phyloP scores from a whole-genome alignment of 2,797 vertebrate species.

The Oreortyx pictus region DNA sequence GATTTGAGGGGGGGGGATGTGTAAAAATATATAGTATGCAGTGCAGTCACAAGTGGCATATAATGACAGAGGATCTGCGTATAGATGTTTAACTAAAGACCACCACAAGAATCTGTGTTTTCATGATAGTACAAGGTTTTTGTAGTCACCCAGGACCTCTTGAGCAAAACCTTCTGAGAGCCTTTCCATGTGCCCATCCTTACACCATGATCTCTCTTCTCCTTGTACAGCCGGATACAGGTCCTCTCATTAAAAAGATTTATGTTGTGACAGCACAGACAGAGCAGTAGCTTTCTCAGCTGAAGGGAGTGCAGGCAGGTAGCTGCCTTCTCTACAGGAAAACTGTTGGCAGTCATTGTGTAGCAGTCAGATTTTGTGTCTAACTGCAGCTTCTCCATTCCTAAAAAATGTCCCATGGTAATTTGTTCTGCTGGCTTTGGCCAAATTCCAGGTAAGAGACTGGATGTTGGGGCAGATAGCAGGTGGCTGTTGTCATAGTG shows the following conservation, averaged over 20 bases:
- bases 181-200: background rate
- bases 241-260: background rate
- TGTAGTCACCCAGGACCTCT: background rate
- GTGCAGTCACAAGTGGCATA: background rate
- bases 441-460: background rate
- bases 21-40: background rate
- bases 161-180: background rate
- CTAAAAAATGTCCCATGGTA: background rate
- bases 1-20: background rate
- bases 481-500: background rate
- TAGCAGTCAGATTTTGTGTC: background rate
- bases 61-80: background rate
- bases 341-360: background rate
- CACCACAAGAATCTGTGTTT: background rate
- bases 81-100: background rate
- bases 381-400: background rate
- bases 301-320: background rate
- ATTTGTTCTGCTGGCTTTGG: constrained; percentile 24
- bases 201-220: background rate
- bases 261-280: background rate
- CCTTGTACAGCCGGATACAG: background rate
- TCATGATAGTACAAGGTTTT: background rate
- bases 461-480: background rate
- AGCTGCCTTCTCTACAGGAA: background rate
- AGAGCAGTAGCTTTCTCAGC: background rate